Base-by-base conservation (phyloP, 2,797 vertebrate genomes). In the Malacoctenus gilli region DNA sequence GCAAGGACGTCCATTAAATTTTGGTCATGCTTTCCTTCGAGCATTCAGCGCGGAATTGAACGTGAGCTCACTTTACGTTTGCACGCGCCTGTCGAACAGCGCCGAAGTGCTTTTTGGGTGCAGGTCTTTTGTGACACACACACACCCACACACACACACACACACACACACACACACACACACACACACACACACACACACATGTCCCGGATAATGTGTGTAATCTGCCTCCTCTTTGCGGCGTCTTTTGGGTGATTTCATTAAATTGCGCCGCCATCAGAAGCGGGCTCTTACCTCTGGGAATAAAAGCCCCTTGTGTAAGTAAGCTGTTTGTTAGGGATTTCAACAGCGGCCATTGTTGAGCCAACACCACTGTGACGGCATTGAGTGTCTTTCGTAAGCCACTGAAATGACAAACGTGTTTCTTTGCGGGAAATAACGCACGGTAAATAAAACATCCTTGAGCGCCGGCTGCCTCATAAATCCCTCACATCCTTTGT, bases 191-290 rank as follows among this genome's bases (percentile, higher is more conserved):
- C n/a, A n/a, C n/a, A n/a, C n/a, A n/a, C n/a, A 68, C 31, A 37
- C 32, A 66, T 35, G 25, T 28, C 10, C 41, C 46, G 25, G 13
- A 28, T 64, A 63, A 77, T 51, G 52, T 23, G 16, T 40, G 21
- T 50, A 59, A 68, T 60, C 25, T 49, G 34, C 36, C 19, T 52
- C 38, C 13, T 15, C 62, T 8, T 21, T 2, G 38, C 38, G 18
- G 14, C 40, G 43, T 65, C 56, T 60, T n/a, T n/a, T n/a, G 40
- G 49, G 46, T 78, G 53, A 74, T 66, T 72, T 65, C 36, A 68
- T 13, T 23, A 68, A 75, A 78, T 47, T 58, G 21, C 1, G 10
- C n/a, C 31, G 16, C 14, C 34, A 46, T 79, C 34, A 62, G 23
- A 60, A 59, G 66, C 66, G 5, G 10, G 44, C 59, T 68, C 49